These are phyloP conservation scores for Hyppa rectilinea DNA, from an alignment of 2,888 invertebrate species.

Conservation along the genomic window DNA sequence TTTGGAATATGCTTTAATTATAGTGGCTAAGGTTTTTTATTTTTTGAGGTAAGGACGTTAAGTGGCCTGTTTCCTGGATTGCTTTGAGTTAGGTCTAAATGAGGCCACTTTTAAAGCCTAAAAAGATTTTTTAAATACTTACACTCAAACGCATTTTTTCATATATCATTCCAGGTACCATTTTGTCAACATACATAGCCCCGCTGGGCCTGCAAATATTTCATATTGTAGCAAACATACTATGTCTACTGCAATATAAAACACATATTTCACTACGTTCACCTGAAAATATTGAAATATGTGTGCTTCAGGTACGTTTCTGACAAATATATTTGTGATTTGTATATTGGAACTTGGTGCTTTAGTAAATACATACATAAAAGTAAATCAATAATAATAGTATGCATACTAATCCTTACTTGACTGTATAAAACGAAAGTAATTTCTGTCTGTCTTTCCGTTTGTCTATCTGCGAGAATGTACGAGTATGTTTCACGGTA, in stretches of 20 bases:
- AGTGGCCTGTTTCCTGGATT: slow-evolving; percentile 9
- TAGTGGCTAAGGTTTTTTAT: slow-evolving; percentile 19
- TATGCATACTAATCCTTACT: no score
- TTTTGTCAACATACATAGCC: slow-evolving; percentile 18
- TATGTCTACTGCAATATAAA: slow-evolving; percentile 53
- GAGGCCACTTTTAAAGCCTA: background rate
- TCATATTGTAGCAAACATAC: slow-evolving; percentile 52
- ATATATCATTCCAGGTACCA: background rate
- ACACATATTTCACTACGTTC: slow-evolving; percentile 59
- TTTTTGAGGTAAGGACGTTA: background rate
- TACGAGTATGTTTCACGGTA: no score
- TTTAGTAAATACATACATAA: no score
- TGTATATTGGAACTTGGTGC: no score
- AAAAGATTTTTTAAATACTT: background rate
- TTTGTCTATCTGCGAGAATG: no score
- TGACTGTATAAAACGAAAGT: no score
- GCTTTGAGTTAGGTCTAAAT: slow-evolving; percentile 7
- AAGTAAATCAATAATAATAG: no score
- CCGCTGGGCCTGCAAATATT: slow-evolving; percentile 49
- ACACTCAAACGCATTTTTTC: slow-evolving; percentile 3
- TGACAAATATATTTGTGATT: slow-evolving; percentile 36
- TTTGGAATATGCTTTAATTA: slow-evolving; percentile 51
- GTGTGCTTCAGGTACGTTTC: slow-evolving; percentile 27
- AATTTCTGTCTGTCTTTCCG: no score
- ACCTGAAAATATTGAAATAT: slow-evolving; percentile 55